Conservation (phyloP, 2,797 vertebrate genomes). For the Champsocephalus esox region DNA sequence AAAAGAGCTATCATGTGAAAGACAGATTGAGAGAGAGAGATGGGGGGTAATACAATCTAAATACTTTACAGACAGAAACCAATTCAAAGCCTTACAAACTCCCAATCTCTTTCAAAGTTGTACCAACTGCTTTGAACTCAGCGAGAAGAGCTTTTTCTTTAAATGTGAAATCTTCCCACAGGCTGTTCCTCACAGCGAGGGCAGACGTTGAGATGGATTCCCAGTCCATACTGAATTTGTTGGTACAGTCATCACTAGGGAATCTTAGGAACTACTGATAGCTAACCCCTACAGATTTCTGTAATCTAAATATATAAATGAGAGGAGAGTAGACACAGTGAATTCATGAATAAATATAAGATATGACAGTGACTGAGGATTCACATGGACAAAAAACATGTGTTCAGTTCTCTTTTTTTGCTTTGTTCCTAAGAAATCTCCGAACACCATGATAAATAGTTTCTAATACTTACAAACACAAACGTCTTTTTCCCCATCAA, state of each 20-base stretch:
- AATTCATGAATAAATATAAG: slow-evolving; percentile 68
- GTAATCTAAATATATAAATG: slow-evolving; percentile 63
- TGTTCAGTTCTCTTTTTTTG: slow-evolving; percentile 12
- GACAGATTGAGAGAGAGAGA: slow-evolving; percentile 22
- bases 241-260: slow-evolving; percentile 64
- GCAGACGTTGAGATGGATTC: slow-evolving; percentile 53
- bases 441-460: slow-evolving; percentile 27
- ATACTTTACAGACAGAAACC: slow-evolving; percentile 60
- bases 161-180: slow-evolving; percentile 68
- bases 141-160: slow-evolving; percentile 55
- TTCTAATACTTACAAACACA: slow-evolving; percentile 21
- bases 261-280: slow-evolving; percentile 54
- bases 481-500: background rate
- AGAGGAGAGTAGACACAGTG: slow-evolving; percentile 38
- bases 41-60: slow-evolving; percentile 35
- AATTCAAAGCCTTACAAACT: slow-evolving; percentile 71
- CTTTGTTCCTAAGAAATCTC: slow-evolving; percentile 40
- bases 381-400: slow-evolving; percentile 23
- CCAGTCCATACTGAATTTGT: slow-evolving; percentile 59
- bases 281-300: slow-evolving; percentile 44
- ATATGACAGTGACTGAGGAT: slow-evolving; percentile 25
- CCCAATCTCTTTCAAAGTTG: slow-evolving; percentile 62
- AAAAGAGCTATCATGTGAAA: slow-evolving; percentile 25
- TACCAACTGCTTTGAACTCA: slow-evolving; percentile 63
- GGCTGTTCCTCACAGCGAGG: slow-evolving; percentile 62